Evolutionary conservation across 2,888 invertebrate genomes (phyloP), one percentile per base, ranked within the genome.

Genomic region (Brachylomia viminalis): DNA sequence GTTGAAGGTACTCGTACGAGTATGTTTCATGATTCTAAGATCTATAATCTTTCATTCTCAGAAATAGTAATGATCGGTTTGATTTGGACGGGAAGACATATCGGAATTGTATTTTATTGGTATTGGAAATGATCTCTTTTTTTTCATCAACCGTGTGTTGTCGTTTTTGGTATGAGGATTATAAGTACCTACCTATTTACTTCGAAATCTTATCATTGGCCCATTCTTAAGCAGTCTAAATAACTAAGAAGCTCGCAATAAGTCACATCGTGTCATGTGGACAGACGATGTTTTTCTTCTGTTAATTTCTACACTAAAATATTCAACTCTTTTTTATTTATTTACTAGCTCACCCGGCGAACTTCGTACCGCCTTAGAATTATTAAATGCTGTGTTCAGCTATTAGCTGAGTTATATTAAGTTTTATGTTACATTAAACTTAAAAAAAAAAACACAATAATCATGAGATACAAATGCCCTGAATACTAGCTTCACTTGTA

Each of bases 21-120:
- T n/a, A 65, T 64, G 23, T 66, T 71, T 62, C 42, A 49, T 30
- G 65, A 76, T 79, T 76, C 27, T 56, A 15, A 72, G 27, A 54
- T 54, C 11, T 49, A 30, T 33, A 0, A 5, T 33, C 20, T 45
- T 20, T 42, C 13, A n/a, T 27, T 59, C 13, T 42, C 6, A 6
- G 17, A 47, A 38, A 73, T 58, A 11, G 7, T n/a, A 47, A 47
- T 33, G 23, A 8, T 11, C 5, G 23, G 15, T 56, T 72, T 33
- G 2, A 74, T 74, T 23, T 27, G 4, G 7, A 27, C 10, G 1
- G 5, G 2, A n/a, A 10, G 17, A 4, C 17, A 15, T 66, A 66
- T 33, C 7, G 1, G 0, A 11, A 56, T 3, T 56, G 7, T 33
- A n/a, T 17, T n/a, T 33, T n/a, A n/a, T 33, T 58, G 0, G 0